phyloP scores from a whole-genome alignment of 2,113 vertebrate species.

The Uria aalge region DNA sequence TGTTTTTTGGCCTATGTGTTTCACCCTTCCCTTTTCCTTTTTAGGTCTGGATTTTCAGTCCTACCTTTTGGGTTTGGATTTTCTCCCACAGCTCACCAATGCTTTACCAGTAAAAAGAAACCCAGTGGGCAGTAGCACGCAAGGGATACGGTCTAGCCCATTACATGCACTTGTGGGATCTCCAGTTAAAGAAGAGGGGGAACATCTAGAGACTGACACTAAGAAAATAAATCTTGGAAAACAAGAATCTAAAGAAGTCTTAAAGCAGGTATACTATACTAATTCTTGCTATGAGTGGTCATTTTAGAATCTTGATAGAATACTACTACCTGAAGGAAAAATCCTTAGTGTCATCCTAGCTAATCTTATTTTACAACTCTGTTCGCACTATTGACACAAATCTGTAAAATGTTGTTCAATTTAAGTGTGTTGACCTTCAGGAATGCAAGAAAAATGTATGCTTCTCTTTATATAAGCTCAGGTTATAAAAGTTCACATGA shows the following conservation, averaged over 20 bases:
- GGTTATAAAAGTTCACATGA: not conserved
- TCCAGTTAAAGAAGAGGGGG: conserved; percentile 84
- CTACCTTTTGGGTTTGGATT: conserved; percentile 73
- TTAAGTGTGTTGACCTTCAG: not conserved
- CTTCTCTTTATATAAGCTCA: not conserved
- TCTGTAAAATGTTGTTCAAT: not conserved
- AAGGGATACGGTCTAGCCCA: conserved; percentile 76
- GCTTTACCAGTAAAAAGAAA: conserved; percentile 77
- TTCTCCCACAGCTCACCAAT: conserved; percentile 73
- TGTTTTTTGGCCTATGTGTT: not conserved
- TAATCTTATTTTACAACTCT: not conserved
- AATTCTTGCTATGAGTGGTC: not conserved
- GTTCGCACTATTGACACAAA: not conserved
- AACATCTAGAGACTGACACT: conserved; percentile 51
- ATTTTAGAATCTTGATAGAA: not conserved
- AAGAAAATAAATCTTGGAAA: conserved; percentile 68
- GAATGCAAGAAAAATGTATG: not conserved
- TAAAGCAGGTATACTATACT: conserved; percentile 68
- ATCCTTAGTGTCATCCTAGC: not conserved
- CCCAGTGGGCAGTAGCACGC: conserved; percentile 54
- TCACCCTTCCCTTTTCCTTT: not conserved
- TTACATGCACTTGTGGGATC: conserved; percentile 73
- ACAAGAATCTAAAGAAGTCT: conserved; percentile 69
- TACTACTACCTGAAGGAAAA: not conserved
- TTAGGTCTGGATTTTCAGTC: conserved; percentile 52